Evolutionary conservation across 2,113 vertebrate genomes (phyloP), one percentile per base, ranked within the genome.

Genomic region (Apteryx owenii): DNA sequence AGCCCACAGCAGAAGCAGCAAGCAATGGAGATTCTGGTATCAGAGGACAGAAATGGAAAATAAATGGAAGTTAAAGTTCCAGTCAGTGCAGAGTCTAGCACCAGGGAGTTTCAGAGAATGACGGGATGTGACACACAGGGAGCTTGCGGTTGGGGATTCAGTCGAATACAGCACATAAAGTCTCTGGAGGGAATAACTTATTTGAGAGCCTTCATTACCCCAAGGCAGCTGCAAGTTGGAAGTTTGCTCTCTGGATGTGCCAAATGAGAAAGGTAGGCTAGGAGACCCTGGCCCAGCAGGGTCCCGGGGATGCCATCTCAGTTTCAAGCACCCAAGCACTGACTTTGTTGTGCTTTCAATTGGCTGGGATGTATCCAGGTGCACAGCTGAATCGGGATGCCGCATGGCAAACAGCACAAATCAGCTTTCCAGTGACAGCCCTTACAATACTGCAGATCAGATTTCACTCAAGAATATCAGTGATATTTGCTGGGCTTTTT

Each of bases 181-280:
- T 22, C 61, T 66, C 50, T 40, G 70, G 6, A 58, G 16, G 13
- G 70, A n/a, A 7, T 33, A 66, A 38, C 21, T 51, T 0, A 0
- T 62, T 44, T 81, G 61, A 0, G 1, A 77, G n/a, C 12, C 17
- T 25, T 66, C 0, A 0, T 38, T 46, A 62, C 7, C 13, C 16
- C 51, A 78, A 42, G 56, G 40, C 65, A 61, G 31, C 12, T 46
- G 73, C 83, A 48, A 29, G 28, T 20, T 81, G 21, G 6, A 36
- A 50, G 89, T 87, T 66, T 36, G 61, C 14, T 29, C 23, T 51
- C 2, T 21, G 5, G 1, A 1, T 8, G 7, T 28, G 36, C 6
- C 61, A 82, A 88, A 50, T 7, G 28, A 54, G 13, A 10, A 0
- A 0, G 2, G 8, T 48, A 73, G 14, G 9, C 70, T 51, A 38